Conservation (phyloP, 2,888 invertebrate species). For the Bhutanitis thaidina region DNA sequence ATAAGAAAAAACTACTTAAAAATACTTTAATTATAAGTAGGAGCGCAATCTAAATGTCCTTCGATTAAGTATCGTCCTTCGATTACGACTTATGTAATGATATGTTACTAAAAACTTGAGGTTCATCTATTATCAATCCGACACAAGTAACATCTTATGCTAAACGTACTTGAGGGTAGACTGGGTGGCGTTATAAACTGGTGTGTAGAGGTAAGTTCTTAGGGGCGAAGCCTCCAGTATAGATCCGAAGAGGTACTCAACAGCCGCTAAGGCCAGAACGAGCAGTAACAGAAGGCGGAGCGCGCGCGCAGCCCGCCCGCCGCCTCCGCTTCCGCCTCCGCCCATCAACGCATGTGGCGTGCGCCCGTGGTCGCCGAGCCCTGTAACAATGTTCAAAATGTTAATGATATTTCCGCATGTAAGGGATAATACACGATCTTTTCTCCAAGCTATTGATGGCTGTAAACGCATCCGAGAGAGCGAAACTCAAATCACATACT, state of each 20-base stretch:
- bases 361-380: conserved; percentile 38
- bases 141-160: no score
- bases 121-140: no score
- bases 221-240: conserved; percentile 79
- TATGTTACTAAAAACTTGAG: no score
- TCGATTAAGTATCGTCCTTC: no score
- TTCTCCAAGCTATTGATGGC: no score
- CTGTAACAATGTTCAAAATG: conserved; percentile 30
- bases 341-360: conserved; percentile 70
- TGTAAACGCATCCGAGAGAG: no score
- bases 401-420: not conserved
- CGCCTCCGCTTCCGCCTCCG: conserved; percentile 50
- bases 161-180: conserved; percentile 35
- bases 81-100: no score
- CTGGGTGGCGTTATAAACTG: conserved; percentile 63
- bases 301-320: conserved; percentile 73
- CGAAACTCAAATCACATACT: no score
- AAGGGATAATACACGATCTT: no score
- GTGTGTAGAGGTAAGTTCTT: conserved; percentile 71
- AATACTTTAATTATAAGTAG: no score
- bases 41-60: no score
- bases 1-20: no score
- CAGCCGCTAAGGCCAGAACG: conserved; percentile 82
- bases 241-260: conserved; percentile 85
- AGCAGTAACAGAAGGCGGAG: conserved; percentile 72